phyloP scores from a whole-genome alignment of 2,113 vertebrate species.

The Dunckerocampus dactyliophorus region DNA sequence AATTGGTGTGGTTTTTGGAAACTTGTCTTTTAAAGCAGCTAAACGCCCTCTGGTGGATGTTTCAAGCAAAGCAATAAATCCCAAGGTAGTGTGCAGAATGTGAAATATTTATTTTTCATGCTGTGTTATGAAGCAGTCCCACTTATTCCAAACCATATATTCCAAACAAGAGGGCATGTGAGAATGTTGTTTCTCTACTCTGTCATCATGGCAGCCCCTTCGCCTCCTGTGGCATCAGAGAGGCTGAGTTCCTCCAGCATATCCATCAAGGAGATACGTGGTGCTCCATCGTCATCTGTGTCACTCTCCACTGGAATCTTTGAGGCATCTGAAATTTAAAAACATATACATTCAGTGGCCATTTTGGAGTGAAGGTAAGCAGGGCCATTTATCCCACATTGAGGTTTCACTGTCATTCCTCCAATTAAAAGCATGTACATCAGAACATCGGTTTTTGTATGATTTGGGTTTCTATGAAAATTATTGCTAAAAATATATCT shows the following conservation, averaged over 20 bases:
- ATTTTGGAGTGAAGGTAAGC: background rate
- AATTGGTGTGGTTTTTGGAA: too few species aligned
- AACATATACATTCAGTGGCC: background rate
- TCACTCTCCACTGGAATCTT: constrained; percentile 89
- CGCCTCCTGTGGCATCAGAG: constrained; percentile 86
- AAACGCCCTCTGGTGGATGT: constrained; percentile 44
- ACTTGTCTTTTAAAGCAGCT: background rate
- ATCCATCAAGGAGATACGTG: constrained; percentile 85
- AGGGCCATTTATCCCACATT: background rate
- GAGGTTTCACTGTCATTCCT: too few species aligned
- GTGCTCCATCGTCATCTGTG: constrained; percentile 89
- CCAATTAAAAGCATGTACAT: background rate
- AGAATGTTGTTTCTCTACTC: constrained; percentile 42
- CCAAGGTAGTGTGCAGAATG: background rate
- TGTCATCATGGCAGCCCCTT: constrained; percentile 88
- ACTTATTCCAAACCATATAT: background rate
- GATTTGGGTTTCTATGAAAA: background rate
- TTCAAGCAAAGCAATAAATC: background rate
- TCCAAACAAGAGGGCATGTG: background rate
- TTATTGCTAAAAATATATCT: too few species aligned
- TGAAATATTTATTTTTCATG: background rate
- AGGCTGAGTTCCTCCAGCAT: constrained; percentile 96
- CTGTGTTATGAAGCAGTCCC: too few species aligned
- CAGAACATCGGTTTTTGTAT: background rate
- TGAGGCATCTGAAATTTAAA: constrained; percentile 63